Conservation (phyloP, 2,888 invertebrate genomes). For the Mechanitis messenoides region DNA sequence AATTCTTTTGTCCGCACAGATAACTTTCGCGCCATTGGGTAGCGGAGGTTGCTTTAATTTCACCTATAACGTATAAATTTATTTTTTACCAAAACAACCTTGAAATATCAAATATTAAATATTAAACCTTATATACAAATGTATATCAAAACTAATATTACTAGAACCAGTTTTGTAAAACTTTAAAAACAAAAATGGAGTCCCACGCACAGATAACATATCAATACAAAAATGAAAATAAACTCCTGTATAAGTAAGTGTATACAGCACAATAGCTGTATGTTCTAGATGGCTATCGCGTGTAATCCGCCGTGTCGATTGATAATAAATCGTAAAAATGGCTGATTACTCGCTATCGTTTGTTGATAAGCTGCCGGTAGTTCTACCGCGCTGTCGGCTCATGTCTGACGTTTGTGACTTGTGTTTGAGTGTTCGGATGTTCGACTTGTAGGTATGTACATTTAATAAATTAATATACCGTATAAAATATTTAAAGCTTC, state of each 20-base stretch:
- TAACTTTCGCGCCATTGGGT: conserved; percentile 47
- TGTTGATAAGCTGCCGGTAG: conserved; percentile 33
- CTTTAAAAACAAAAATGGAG: conserved; percentile 12
- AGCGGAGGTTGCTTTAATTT: background rate
- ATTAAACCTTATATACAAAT: too few relatives aligned
- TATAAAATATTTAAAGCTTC: background rate
- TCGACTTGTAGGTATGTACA: background rate
- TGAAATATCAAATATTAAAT: too few relatives aligned
- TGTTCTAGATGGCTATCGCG: conserved; percentile 59
- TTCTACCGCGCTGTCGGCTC: conserved; percentile 20
- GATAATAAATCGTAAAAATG: conserved; percentile 72
- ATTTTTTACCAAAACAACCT: background rate
- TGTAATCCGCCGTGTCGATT: conserved; percentile 72
- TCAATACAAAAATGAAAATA: conserved; percentile 11
- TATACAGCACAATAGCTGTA: conserved; percentile 7
- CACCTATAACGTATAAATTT: background rate
- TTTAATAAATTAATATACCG: background rate
- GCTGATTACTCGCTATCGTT: conserved; percentile 61
- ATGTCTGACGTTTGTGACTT: conserved; percentile 8
- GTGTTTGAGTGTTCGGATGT: background rate
- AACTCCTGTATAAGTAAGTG: conserved; percentile 27
- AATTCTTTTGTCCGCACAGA: conserved; percentile 62
- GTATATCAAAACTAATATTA: too few relatives aligned
- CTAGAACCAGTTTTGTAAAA: too few relatives aligned
- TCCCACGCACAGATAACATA: conserved; percentile 1